Base-by-base conservation (phyloP, 2,797 vertebrate species). In the Chloroceryle inda region DNA sequence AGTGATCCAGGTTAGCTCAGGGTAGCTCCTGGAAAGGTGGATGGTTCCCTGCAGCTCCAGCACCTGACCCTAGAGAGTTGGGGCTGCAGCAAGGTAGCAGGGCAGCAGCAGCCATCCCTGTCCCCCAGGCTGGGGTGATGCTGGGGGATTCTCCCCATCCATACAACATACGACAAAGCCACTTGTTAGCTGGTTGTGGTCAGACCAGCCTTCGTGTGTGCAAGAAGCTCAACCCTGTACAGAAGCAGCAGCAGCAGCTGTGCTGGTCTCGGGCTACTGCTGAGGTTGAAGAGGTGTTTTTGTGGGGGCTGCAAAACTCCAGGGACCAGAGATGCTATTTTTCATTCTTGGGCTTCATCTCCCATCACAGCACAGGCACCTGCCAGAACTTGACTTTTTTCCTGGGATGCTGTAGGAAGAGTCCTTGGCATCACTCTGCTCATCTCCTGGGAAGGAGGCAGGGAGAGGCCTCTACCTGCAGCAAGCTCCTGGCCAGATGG, bases 211-310 rank as follows among this genome's bases (percentile, higher is more conserved):
- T 44, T 47, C 1, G 1, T 4, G 10, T 19, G 35, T 31, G 45
- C 38, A 8, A 53, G 62, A 53, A 49, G 29, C 35, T 75, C 64
- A 40, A 14, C 29, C 58, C 33, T 38, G 47, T 31, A 26, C 67
- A 72, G 55, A 42, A 29, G n/a, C 47, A 67, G 80, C 29, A 47
- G 22, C 0, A 47, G 22, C 0, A 3, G 42, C 45, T 2, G 2
- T 4, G 10, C n/a, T 37, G 17, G 83, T 31, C 38, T 78, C 35
- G 67, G 49, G 31, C 1, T 27, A 62, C 47, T 75, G 72, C 67
- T 0, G 9, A 49, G 52, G 45, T 20, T 11, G 33, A 22, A 22
- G 24, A 68, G 40, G 11, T 56, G 45, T 5, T 47, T 92, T 52
- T 29, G 16, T 56, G 47, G 5, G 13, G 59, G 40, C 29, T 44